Base-by-base conservation (phyloP, 92 coral and sea anemone genomes). In the Nematostella vectensis region DNA sequence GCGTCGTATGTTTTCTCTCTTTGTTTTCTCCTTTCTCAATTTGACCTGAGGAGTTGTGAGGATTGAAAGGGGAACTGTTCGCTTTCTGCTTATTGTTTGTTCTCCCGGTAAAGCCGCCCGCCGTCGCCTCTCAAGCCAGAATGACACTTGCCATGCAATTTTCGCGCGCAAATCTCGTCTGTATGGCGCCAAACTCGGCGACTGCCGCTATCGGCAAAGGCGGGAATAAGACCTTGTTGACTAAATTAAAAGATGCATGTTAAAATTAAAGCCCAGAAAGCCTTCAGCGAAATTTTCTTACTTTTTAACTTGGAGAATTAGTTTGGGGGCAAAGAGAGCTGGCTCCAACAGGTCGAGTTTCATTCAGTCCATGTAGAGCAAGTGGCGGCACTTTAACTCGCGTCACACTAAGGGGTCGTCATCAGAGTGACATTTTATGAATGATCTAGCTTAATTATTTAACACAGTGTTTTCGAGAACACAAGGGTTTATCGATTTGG, bases 151-250 rank as follows among this genome's bases (percentile, higher is more conserved):
- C 74, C 36, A 55, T n/a, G 57, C 61, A 61, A 49, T 63, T 57
- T 58, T 69, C 62, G 52, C 57, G 66, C 62, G 79, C 62, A 74
- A 59, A 66, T 42, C 65, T 62, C 76, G 85, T 48, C 79, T 61
- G 28, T 44, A 54, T 78, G 85, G 75, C 85, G 85, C 85, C 85
- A 53, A 29, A 48, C 33, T 60, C 59, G 65, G 39, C 65, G 61
- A 67, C 79, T 40, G 23, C 50, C 50, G 72, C 72, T 66, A 48
- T 47, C 70, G 69, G 65, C 54, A 23, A 61, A 57, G 78, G 79
- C 69, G 60, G 50, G 67, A 51, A 56, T 61, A 38, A 38, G 58
- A 23, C 69, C 53, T 45, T 45, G 51, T 45, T 45, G 51, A 45
- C 51, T 45, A 45, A 45, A 45, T 45, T 45, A 22, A 45, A 45